phyloP scores from a whole-genome alignment of 92 coral and sea anemone species.

The Muricea muricata region DNA sequence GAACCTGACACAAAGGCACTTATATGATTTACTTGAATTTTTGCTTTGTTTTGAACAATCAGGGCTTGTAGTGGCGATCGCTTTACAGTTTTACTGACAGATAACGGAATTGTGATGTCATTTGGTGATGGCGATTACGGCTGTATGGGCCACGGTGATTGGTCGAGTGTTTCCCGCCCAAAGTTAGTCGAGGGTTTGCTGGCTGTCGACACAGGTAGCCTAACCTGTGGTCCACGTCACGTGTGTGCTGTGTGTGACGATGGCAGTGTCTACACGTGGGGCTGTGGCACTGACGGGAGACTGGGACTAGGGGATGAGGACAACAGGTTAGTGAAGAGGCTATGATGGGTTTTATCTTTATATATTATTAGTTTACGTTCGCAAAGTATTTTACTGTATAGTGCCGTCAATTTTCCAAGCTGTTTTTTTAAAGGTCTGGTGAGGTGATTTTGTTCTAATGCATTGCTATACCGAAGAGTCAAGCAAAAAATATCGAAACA shows the following conservation, averaged over 20 bases:
- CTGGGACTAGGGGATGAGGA: slow-evolving; percentile 95
- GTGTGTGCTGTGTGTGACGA: slow-evolving; percentile 93
- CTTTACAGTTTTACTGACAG: slow-evolving; percentile 92
- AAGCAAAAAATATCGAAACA: no score
- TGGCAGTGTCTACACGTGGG: slow-evolving; percentile 95
- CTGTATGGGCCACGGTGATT: slow-evolving; percentile 97
- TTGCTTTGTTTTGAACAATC: not conserved
- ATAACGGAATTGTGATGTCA: slow-evolving; percentile 99
- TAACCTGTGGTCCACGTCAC: slow-evolving; percentile 90
- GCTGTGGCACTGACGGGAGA: slow-evolving; percentile 94
- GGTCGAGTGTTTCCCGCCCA: slow-evolving; percentile 86
- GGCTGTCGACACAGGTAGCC: slow-evolving; percentile 92
- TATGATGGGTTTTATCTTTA: not conserved
- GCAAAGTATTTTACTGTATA: no score
- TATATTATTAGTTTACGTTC: no score
- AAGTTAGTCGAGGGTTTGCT: slow-evolving; percentile 95
- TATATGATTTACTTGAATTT: no score
- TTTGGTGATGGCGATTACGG: slow-evolving; percentile 94
- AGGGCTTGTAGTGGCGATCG: slow-evolving; percentile 93
- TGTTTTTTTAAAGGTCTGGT: no score
- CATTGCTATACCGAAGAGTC: no score
- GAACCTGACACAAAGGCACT: no score
- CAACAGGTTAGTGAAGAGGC: slow-evolving; percentile 72
- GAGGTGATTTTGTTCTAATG: no score
- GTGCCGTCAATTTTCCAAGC: no score